phyloP scores from a whole-genome alignment of 2,797 vertebrate species.

The Benthosema pterotum region DNA sequence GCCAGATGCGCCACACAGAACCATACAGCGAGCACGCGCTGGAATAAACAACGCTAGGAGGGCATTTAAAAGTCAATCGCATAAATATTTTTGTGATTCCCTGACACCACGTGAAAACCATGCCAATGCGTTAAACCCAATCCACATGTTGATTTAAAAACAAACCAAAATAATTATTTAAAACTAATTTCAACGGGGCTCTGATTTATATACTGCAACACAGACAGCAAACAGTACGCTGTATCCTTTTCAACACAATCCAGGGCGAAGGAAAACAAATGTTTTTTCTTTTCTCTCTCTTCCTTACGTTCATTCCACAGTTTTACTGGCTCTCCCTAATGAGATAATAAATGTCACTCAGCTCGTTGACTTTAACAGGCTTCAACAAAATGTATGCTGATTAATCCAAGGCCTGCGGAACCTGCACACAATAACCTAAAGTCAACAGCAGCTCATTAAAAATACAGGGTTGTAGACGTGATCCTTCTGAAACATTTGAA shows the following conservation, averaged over 20 bases:
- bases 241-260: conserved; percentile 27
- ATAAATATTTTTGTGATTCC: too few species aligned
- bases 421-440: conserved; percentile 6
- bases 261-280: conserved; percentile 33
- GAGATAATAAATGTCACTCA: conserved; percentile 64
- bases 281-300: conserved; percentile 35
- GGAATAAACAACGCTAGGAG: too few species aligned
- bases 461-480: not conserved
- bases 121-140: too few species aligned
- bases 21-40: too few species aligned
- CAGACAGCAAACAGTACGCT: conserved; percentile 9
- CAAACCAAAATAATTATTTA: too few species aligned
- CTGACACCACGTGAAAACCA: too few species aligned
- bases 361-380: conserved; percentile 55
- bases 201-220: not conserved
- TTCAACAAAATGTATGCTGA: conserved; percentile 29
- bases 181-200: conserved; percentile 2
- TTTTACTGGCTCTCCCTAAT: conserved; percentile 61
- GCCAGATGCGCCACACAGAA: too few species aligned
- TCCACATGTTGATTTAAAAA: too few species aligned
- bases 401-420: conserved; percentile 27
- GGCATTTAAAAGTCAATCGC: too few species aligned
- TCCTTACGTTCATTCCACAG: conserved; percentile 29
- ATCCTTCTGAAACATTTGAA: conserved; percentile 9
- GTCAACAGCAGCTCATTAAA: conserved; percentile 6